Evolutionary conservation across 2,888 invertebrate genomes (phyloP).

Genomic region (Drosophila bunnanda): DNA sequence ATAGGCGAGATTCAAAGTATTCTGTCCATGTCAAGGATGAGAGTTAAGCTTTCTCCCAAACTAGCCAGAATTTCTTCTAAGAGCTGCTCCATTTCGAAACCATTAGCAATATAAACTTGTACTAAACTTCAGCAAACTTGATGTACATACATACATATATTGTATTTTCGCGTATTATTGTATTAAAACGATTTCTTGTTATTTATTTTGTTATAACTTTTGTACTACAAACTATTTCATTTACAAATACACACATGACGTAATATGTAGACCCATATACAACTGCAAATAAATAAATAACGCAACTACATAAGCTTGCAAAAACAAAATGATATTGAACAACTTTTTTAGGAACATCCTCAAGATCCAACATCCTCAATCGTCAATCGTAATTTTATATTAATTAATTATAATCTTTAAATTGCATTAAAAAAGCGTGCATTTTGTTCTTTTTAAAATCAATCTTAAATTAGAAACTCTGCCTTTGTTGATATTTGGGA

Average conservation of each 20-base stretch:
- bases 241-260: slow-evolving; percentile 43
- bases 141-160: slow-evolving; percentile 30
- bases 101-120: not conserved
- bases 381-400: too few relatives aligned
- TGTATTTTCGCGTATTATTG: slow-evolving; percentile 49
- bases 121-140: slow-evolving; percentile 4
- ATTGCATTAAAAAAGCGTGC: too few relatives aligned
- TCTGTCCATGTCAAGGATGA: not conserved
- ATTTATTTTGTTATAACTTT: slow-evolving; percentile 80
- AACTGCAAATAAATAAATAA: slow-evolving; percentile 38
- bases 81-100: not conserved
- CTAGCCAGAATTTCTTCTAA: not conserved
- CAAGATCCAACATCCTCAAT: too few relatives aligned
- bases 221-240: slow-evolving; percentile 63
- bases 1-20: not conserved
- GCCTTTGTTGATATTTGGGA: too few relatives aligned
- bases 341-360: not conserved
- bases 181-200: slow-evolving; percentile 76
- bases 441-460: too few relatives aligned
- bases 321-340: not conserved
- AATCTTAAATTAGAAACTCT: too few relatives aligned
- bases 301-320: slow-evolving; percentile 39
- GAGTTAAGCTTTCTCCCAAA: not conserved
- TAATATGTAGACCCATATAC: slow-evolving; percentile 33
- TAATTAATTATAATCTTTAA: too few relatives aligned